Evolutionary conservation across 2,113 vertebrate species (phyloP), one percentile per base, ranked within the genome.

Genomic region (Psilopsiagon aurifrons): DNA sequence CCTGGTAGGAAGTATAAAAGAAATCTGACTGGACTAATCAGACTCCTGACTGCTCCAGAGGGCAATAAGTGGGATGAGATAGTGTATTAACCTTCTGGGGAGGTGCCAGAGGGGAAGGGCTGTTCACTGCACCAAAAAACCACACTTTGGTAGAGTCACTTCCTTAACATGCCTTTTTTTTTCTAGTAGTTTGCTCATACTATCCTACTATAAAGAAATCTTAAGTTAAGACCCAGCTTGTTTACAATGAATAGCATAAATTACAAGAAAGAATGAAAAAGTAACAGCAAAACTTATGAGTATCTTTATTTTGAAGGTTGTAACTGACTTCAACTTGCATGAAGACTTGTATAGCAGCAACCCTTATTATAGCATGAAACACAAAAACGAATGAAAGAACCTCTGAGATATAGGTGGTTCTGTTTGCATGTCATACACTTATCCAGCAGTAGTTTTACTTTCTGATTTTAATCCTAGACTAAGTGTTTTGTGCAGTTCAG

Each of bases 81-180:
- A 2, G 5, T 33, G 9, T 11, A 63, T 68, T 11, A 49, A 33
- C 19, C 10, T 24, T 43, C 37, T 22, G 7, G 60, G 28, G n/a
- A 54, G 7, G 39, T 3, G 17, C 39, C 83, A 46, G 44, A 71
- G 20, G 29, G 25, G 11, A 92, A 82, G 16, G 16, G 17, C 35
- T 64, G 3, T 49, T 73, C 43, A 29, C 1, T 39, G 28, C 14
- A 24, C 7, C 35, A n/a, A 76, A 44, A 87, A 80, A 62, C 19
- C 1, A 0, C 16, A 39, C 6, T 59, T 51, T 24, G 52, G 28
- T 2, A 5, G 27, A 74, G 33, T n/a, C 54, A 39, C 4, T 43
- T 10, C 33, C 25, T 3, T 51, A 75, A n/a, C 0, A 1, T 4
- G 3, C 20, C 29, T 74, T 74, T 73, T 62, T 20, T 54, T 60